These are phyloP conservation scores for Listronotus oregonensis DNA, from an alignment of 1,140 invertebrate genomes.

Conservation along the genomic window DNA sequence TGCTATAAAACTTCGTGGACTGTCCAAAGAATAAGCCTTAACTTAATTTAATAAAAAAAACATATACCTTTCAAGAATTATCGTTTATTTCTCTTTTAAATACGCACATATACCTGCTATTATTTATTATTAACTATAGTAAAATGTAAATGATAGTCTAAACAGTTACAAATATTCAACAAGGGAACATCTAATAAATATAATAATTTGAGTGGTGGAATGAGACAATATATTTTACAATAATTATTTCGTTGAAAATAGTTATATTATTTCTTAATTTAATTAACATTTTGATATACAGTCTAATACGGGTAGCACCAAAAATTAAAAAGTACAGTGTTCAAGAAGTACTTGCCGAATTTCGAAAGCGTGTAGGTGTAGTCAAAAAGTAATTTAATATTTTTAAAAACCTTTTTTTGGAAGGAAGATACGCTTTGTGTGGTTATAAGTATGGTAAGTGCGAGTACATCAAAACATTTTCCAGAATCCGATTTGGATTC, in stretches of 20 bases:
- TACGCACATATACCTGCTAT: constrained; percentile 22
- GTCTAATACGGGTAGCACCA: constrained; percentile 2
- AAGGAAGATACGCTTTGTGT: too few species aligned
- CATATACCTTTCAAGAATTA: constrained; percentile 9
- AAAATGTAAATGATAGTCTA: constrained; percentile 13
- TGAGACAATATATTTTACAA: constrained; percentile 23
- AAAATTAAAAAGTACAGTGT: background rate
- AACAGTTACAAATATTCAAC: constrained; percentile 32
- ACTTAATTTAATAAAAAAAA: background rate
- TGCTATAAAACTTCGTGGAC: too few species aligned
- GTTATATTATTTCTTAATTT: constrained; percentile 6
- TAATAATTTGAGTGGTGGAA: constrained; percentile 32
- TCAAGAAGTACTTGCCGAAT: background rate
- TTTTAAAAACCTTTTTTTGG: too few species aligned
- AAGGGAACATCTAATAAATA: constrained; percentile 31
- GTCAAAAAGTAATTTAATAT: too few species aligned
- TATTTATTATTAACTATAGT: constrained; percentile 17
- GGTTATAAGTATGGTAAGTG: too few species aligned
- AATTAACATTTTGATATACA: background rate
- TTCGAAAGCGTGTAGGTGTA: background rate
- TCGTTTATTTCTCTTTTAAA: constrained; percentile 24
- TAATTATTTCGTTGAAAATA: constrained; percentile 30
- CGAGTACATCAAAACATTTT: too few species aligned
- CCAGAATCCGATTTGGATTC: too few species aligned
- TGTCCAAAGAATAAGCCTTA: too few species aligned